Conservation (phyloP, 2,113 vertebrate species). For the Bothrops jararaca region DNA sequence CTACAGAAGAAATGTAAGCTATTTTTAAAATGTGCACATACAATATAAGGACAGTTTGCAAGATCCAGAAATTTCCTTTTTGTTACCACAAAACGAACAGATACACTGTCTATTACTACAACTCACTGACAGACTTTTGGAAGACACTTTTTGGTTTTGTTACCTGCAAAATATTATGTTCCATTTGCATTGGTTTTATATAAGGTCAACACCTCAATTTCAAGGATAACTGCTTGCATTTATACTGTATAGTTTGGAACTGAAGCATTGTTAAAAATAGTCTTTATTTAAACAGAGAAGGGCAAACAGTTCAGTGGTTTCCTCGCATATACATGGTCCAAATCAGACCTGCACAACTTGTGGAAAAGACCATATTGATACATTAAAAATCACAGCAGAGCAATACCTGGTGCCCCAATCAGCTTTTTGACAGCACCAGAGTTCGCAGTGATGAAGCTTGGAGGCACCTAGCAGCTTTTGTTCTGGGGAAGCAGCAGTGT, state of each 20-base stretch:
- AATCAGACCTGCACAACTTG: background rate
- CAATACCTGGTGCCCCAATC: background rate
- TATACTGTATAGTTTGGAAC: background rate
- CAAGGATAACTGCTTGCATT: slow-evolving; percentile 26
- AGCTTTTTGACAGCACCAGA: background rate
- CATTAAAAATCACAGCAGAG: background rate
- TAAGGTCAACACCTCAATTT: slow-evolving; percentile 4
- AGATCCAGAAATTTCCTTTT: slow-evolving; percentile 11
- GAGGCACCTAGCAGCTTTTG: background rate
- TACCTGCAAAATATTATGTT: slow-evolving; percentile 29
- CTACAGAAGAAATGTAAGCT: background rate
- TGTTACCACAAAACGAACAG: slow-evolving; percentile 9
- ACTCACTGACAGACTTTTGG: slow-evolving; percentile 32
- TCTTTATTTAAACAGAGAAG: slow-evolving; percentile 50
- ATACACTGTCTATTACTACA: background rate
- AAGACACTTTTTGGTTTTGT: slow-evolving; percentile 35
- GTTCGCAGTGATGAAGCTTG: background rate
- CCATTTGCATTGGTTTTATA: background rate
- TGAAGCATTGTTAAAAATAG: slow-evolving; percentile 34
- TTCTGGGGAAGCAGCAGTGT: background rate
- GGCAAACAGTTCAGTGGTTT: slow-evolving; percentile 57
- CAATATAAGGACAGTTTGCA: background rate
- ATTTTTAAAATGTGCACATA: background rate
- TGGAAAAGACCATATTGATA: background rate
- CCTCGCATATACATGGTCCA: slow-evolving; percentile 40